Percentiles rank a stretch among this genome's conserved stretches.
phyloP scores from a whole-genome alignment of 2,113 vertebrate species.

The Petrocephalus zakoni region DNA sequence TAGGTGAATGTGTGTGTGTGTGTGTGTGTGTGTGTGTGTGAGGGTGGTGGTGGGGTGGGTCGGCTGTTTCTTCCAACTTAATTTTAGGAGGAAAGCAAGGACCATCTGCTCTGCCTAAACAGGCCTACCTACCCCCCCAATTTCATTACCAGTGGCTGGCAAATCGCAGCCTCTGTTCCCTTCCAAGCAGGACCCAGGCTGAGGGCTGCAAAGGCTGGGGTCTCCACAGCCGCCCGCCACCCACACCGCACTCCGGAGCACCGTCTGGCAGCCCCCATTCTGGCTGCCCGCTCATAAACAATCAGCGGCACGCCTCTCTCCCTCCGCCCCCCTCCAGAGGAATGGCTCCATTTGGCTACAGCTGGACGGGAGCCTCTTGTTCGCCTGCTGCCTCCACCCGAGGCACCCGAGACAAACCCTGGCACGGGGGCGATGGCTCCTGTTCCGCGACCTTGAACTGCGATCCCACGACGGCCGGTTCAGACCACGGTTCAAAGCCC shows the following conservation, averaged over 20 bases:
- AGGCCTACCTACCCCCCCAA: constrained; percentile 17
- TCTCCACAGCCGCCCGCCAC: neutral
- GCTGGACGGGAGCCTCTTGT: neutral
- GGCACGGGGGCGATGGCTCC: neutral
- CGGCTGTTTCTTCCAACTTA: constrained; percentile 44
- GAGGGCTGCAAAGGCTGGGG: constrained; percentile 17
- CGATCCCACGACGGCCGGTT: neutral
- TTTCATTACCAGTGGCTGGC: constrained; percentile 45
- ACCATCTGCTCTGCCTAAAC: constrained; percentile 61
- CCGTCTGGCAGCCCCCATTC: neutral
- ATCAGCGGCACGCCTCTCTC: neutral
- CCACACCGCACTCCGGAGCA: neutral
- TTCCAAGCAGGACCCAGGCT: constrained; percentile 33
- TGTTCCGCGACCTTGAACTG: neutral
- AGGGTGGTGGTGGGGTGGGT: constrained; percentile 26
- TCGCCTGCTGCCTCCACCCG: neutral
- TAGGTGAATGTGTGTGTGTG: constrained; percentile 34
- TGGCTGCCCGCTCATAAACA: constrained; percentile 25
- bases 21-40: neutral
- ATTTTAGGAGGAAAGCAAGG: constrained; percentile 53
- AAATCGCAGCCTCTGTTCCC: constrained; percentile 47
- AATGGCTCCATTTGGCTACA: constrained; percentile 3
- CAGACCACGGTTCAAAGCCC: neutral
- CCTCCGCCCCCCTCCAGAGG: neutral
- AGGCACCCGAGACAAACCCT: neutral